A percentile compares a stretch with the other conserved stretches of the same genome.
Evolutionary conservation across 2,888 invertebrate species (phyloP).

Genomic region (Urechis unicinctus): DNA sequence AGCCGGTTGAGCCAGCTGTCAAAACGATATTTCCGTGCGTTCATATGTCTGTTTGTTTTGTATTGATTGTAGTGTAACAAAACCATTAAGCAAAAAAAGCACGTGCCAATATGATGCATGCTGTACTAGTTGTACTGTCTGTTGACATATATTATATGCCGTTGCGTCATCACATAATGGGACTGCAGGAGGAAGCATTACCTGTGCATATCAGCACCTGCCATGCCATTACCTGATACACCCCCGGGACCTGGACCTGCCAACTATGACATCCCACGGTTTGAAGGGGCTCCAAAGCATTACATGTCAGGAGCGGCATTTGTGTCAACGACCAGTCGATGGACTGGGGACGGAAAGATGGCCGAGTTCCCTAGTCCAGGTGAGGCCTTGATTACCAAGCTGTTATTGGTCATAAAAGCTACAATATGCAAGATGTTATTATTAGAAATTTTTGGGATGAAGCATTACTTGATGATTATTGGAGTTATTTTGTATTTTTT

Average conservation of each 20-base stretch:
- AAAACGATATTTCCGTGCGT: slow-evolving; percentile 44
- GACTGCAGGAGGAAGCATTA: slow-evolving; percentile 45
- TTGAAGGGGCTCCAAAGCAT: slow-evolving; percentile 41
- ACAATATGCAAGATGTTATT: too few species aligned
- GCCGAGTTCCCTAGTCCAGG: slow-evolving; percentile 41
- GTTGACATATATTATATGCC: neutral
- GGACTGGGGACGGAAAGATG: slow-evolving; percentile 27
- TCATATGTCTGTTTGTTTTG: neutral
- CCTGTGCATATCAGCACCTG: slow-evolving; percentile 49
- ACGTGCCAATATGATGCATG: too few species aligned
- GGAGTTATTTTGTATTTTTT: neutral
- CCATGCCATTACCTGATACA: slow-evolving; percentile 44
- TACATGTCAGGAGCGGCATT: slow-evolving; percentile 48
- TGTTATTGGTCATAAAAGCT: neutral
- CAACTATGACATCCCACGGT: slow-evolving; percentile 40
- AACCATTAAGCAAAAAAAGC: too few species aligned
- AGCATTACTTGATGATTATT: neutral
- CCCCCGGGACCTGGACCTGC: slow-evolving; percentile 45
- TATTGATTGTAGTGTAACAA: neutral
- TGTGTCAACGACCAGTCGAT: slow-evolving; percentile 46
- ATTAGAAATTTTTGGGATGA: too few species aligned
- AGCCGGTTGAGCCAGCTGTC: slow-evolving; percentile 15
- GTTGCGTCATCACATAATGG: neutral
- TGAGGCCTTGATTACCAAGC: slow-evolving; percentile 16
- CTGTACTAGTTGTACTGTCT: neutral